Evolutionary conservation across 2,888 invertebrate species (phyloP).

Genomic region (Steinernema scapterisci): DNA sequence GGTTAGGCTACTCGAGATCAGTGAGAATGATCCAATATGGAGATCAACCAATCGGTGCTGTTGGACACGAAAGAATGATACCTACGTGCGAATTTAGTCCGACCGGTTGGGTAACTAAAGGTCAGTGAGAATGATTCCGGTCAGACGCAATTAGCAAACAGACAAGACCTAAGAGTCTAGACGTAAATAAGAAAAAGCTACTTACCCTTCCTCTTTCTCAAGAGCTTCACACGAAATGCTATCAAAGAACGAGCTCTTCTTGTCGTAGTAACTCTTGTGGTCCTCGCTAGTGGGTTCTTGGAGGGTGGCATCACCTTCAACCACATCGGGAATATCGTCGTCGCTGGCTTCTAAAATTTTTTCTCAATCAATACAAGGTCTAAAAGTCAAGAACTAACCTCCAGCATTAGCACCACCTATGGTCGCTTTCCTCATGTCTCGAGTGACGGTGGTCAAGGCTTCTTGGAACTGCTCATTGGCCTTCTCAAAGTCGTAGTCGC

Average conservation of each 20-base stretch:
- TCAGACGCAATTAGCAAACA: no score
- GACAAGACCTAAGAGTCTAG: no score
- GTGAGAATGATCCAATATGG: no score
- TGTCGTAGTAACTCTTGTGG: slow-evolving; percentile 81
- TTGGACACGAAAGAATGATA: no score
- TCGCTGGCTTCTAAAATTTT: neutral
- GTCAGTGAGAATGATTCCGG: no score
- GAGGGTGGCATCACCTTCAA: slow-evolving; percentile 29
- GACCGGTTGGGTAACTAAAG: no score
- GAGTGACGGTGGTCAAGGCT: slow-evolving; percentile 48
- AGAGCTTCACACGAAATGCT: slow-evolving; percentile 94
- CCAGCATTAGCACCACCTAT: slow-evolving; percentile 33
- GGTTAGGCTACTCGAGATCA: no score
- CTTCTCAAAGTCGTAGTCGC: slow-evolving; percentile 95
- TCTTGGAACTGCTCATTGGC: slow-evolving; percentile 92
- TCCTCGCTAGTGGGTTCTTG: slow-evolving; percentile 39
- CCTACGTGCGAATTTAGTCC: no score
- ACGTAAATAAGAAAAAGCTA: no score
- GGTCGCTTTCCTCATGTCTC: slow-evolving; percentile 31
- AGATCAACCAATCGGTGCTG: no score
- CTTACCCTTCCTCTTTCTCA: slow-evolving; percentile 62
- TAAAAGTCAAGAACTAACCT: slow-evolving; percentile 34
- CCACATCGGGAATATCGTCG: slow-evolving; percentile 19
- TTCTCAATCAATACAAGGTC: neutral
- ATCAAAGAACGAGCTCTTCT: slow-evolving; percentile 97